Base-by-base conservation (phyloP, 2,888 invertebrate genomes). In the Salticus scenicus region DNA sequence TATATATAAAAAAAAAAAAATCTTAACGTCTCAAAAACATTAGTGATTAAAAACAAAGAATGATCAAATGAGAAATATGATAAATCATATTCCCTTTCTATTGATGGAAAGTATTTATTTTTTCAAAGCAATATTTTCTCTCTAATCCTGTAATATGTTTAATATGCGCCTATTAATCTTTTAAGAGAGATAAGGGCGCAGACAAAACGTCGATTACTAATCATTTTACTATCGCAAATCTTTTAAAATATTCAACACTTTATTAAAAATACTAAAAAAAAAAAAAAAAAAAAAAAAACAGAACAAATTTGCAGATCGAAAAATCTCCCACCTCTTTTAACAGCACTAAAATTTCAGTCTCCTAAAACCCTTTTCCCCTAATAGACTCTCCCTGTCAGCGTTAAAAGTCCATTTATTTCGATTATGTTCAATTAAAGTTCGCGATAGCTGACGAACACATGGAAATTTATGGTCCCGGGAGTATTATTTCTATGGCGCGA, bases 401-500 rank as follows among this genome's bases (percentile, higher is more conserved):
- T 42, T 42, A 24, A 42, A 71, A 75, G 63, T 67, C 71, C 83
- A 83, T 83, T 83, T 77, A 83, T 83, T 83, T 67, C 77, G 83
- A 83, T 83, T 83, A 83, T 72, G 77, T 83, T 77, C 83, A 83
- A 83, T 83, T 83, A 83, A 83, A 77, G 72, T 41, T 33, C 37
- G 72, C 70, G 24, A 66, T 33, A 33, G 67, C 76, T 83, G 83
- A 83, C 67, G 83, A 72, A 83, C 72, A 72, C 77, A 24, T 31
- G 28, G 33, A 76, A 66, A 83, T 83, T 83, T 83, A 83, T 83
- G 76, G 72, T 72, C 83, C 70, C 78, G 42, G 17, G 72, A 70
- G 76, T 77, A 83, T 77, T 77, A 83, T 83, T 83, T 76, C 74
- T 72, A 66, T 33, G 37, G 63, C 41, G 75, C 51, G 66, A 83